Evolutionary conservation across 2,797 vertebrate genomes (phyloP).

Genomic region (Botia kubotai): DNA sequence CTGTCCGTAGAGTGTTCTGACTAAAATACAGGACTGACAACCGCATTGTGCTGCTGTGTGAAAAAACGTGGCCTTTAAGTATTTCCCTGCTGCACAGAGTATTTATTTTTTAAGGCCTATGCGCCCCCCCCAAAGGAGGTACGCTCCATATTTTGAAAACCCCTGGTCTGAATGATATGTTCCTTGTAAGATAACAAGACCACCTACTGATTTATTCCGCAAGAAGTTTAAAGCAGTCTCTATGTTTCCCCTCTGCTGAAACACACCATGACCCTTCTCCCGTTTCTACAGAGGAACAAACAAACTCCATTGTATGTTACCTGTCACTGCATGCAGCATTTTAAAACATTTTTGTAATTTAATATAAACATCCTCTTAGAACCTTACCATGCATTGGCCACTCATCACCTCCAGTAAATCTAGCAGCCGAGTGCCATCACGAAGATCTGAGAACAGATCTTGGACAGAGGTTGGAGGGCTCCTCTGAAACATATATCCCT

Average conservation of each 20-base stretch:
- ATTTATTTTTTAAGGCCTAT: too few relatives aligned
- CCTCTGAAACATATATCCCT: conserved; percentile 75
- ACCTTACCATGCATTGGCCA: conserved; percentile 85
- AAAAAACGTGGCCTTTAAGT: too few relatives aligned
- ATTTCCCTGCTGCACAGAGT: too few relatives aligned
- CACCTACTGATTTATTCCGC: conserved; percentile 83
- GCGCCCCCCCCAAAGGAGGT: too few relatives aligned
- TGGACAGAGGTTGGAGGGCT: conserved; percentile 77
- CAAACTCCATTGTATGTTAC: not conserved
- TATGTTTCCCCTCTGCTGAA: conserved; percentile 89
- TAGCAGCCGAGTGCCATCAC: conserved; percentile 84
- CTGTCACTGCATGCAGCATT: not conserved
- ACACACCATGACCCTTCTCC: conserved; percentile 83
- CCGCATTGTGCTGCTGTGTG: too few relatives aligned
- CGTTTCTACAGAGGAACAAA: conserved; percentile 76
- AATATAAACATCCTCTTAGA: not conserved
- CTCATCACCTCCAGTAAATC: conserved; percentile 92
- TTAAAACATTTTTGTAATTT: not conserved
- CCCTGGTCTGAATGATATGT: not conserved
- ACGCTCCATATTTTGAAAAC: too few relatives aligned
- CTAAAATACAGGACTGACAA: too few relatives aligned
- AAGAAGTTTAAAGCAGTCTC: conserved; percentile 89
- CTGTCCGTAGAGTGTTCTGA: too few relatives aligned
- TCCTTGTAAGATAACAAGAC: not conserved
- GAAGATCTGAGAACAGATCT: conserved; percentile 88